Conservation (phyloP, 2,888 invertebrate genomes). For the Blera fallax region DNA sequence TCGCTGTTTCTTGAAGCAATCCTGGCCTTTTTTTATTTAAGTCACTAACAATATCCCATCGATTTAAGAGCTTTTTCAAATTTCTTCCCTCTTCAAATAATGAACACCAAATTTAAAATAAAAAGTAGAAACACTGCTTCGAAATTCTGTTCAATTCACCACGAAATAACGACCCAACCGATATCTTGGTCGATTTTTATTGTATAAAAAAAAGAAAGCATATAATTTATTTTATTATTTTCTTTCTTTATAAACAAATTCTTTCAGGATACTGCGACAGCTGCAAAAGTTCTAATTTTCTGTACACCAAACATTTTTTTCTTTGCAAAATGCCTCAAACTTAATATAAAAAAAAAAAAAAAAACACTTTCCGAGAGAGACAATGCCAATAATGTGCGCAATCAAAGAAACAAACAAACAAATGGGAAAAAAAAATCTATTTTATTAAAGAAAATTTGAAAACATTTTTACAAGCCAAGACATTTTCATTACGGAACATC, state of each 20-base stretch:
- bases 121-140: conserved; percentile 38
- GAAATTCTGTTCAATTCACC: neutral
- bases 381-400: conserved; percentile 72
- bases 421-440: conserved; percentile 10
- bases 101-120: neutral
- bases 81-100: neutral
- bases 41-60: too few species aligned
- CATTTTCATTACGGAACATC: conserved; percentile 69
- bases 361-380: conserved; percentile 45
- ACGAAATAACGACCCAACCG: conserved; percentile 47
- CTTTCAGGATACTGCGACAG: conserved; percentile 52
- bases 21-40: too few species aligned
- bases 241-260: conserved; percentile 19
- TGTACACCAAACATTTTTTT: conserved; percentile 59
- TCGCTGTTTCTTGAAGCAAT: too few species aligned
- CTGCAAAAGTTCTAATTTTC: conserved; percentile 39
- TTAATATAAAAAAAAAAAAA: conserved; percentile 12
- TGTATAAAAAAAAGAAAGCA: too few species aligned
- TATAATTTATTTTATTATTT: conserved; percentile 24
- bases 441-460: neutral
- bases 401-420: conserved; percentile 20
- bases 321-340: conserved; percentile 65
- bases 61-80: too few species aligned
- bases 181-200: conserved; percentile 48
- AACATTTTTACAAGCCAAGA: conserved; percentile 25